Percentiles rank a stretch among this genome's conserved stretches.
Evolutionary conservation across 2,113 vertebrate genomes (phyloP).

Genomic region (Coryphaenoides rupestris): DNA sequence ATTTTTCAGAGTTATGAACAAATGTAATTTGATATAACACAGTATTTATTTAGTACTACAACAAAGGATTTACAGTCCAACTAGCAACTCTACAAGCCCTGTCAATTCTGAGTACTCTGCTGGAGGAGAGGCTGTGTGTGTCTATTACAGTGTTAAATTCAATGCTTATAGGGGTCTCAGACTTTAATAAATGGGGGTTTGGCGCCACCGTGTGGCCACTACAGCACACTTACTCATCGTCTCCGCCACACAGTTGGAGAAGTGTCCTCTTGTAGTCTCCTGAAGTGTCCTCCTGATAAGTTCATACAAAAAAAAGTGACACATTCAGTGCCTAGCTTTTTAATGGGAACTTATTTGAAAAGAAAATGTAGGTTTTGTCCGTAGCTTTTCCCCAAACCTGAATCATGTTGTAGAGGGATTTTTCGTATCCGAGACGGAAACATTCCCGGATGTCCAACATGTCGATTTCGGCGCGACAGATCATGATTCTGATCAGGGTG

Average conservation of each 20-base stretch:
- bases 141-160: too few species aligned
- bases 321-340: background rate
- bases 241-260: constrained; percentile 91
- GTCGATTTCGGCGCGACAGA: constrained; percentile 89
- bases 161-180: too few species aligned
- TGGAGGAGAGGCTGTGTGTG: too few species aligned
- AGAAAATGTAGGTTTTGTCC: background rate
- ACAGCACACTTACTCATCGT: constrained; percentile 86
- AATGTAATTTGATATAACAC: too few species aligned
- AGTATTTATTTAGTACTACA: too few species aligned
- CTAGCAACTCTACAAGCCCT: too few species aligned
- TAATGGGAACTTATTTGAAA: background rate
- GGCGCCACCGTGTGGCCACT: constrained; percentile 41
- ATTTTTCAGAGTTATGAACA: too few species aligned
- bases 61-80: too few species aligned
- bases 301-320: background rate
- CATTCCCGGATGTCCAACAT: constrained; percentile 95
- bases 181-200: constrained; percentile 18
- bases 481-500: constrained; percentile 95
- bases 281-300: constrained; percentile 87
- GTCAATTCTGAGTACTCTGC: too few species aligned
- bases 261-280: constrained; percentile 94
- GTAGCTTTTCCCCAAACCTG: constrained; percentile 67
- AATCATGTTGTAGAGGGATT: constrained; percentile 93
- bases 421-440: constrained; percentile 90